Percentiles rank a stretch among this genome's conserved stretches.
Conservation (phyloP, 2,113 vertebrate genomes). For the Malurus melanocephalus region DNA sequence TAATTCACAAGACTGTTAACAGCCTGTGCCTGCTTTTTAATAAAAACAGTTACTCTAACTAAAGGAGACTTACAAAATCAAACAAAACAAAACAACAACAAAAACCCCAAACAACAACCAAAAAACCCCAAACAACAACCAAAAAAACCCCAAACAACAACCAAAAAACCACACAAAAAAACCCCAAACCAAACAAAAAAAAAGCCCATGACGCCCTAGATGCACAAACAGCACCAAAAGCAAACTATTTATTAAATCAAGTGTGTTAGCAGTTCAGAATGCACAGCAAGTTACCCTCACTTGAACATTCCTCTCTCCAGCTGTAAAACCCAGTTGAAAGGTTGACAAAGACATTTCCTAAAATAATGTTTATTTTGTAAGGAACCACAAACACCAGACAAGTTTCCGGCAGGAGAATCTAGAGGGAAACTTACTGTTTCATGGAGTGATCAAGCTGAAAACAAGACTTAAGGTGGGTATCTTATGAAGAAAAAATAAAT, state of each 20-base stretch:
- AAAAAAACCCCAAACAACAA: too few species aligned
- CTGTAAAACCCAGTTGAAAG: background rate
- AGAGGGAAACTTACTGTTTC: background rate
- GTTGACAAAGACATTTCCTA: background rate
- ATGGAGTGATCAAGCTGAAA: background rate
- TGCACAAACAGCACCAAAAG: background rate
- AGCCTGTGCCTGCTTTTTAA: background rate
- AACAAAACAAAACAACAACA: background rate
- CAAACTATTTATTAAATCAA: background rate
- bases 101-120: too few species aligned
- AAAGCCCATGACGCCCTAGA: background rate
- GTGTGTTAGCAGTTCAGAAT: background rate
- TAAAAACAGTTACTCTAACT: background rate
- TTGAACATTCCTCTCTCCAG: background rate
- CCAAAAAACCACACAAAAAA: too few species aligned
- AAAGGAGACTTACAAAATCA: background rate
- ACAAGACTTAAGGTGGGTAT: background rate
- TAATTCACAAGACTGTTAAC: background rate
- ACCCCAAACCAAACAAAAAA: background rate
- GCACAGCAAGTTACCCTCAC: background rate
- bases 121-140: too few species aligned
- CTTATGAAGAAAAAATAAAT: background rate
- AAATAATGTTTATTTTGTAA: background rate
- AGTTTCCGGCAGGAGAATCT: background rate
- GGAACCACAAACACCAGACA: background rate